Conservation (phyloP, 2,113 vertebrate genomes). For the Dipodomys merriami region DNA sequence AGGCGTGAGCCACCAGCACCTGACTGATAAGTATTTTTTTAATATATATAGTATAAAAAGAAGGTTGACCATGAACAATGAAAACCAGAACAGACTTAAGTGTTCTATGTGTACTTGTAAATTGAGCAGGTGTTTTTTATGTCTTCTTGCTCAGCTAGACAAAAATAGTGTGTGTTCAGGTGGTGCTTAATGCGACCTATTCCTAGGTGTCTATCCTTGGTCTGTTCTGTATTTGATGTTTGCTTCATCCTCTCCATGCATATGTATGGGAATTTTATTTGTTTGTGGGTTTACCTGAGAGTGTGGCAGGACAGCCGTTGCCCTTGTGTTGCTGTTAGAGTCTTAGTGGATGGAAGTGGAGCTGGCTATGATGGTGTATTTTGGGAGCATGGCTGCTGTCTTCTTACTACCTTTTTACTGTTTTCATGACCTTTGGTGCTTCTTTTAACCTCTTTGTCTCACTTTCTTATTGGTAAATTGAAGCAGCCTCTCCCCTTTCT, state of each 20-base stretch:
- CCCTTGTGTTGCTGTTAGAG: not conserved
- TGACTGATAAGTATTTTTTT: not conserved
- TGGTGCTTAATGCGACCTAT: not conserved
- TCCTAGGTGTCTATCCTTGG: not conserved
- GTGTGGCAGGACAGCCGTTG: not conserved
- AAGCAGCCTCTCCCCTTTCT: slow-evolving; percentile 44
- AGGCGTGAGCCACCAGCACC: too few relatives aligned
- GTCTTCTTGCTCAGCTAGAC: not conserved
- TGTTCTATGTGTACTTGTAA: not conserved
- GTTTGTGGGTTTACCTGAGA: not conserved
- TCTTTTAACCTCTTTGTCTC: slow-evolving; percentile 53
- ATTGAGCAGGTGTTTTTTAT: not conserved
- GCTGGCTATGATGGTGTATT: not conserved
- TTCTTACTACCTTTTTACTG: not conserved
- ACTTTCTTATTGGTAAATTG: slow-evolving; percentile 70
- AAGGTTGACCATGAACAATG: not conserved
- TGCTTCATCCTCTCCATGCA: not conserved
- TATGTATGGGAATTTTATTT: not conserved
- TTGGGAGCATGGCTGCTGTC: fast-evolving
- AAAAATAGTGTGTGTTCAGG: not conserved
- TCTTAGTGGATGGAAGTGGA: fast-evolving
- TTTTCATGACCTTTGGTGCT: slow-evolving; percentile 64
- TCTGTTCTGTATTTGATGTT: not conserved
- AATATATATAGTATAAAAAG: not conserved
- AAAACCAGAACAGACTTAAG: not conserved